Evolutionary conservation across 2,113 vertebrate species (phyloP).

Genomic region (Onychostruthus taczanowskii): DNA sequence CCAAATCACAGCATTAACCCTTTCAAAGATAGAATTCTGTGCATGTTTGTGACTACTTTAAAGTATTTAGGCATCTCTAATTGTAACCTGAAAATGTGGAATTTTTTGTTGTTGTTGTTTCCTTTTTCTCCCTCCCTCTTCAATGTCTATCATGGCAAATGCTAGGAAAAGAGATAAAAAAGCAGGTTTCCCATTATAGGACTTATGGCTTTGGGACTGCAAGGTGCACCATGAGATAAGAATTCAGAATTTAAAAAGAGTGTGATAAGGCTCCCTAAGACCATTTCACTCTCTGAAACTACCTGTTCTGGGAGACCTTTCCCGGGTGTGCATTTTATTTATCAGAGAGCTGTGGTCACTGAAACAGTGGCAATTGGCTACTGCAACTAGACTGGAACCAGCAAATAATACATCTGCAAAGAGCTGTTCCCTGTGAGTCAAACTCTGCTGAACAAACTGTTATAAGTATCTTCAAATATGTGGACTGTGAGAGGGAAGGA

Average conservation of each 20-base stretch:
- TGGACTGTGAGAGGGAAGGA: background rate
- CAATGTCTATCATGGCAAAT: slow-evolving; percentile 7
- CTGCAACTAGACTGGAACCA: slow-evolving; percentile 25
- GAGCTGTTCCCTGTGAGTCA: slow-evolving; percentile 1
- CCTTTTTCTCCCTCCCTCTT: background rate
- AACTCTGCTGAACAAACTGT: background rate
- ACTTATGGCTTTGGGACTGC: slow-evolving; percentile 54
- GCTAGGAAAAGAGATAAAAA: slow-evolving; percentile 26
- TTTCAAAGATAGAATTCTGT: background rate
- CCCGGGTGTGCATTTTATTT: slow-evolving; percentile 9
- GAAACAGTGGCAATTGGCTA: slow-evolving; percentile 30
- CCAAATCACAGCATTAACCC: background rate
- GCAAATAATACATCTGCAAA: background rate
- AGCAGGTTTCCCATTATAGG: slow-evolving; percentile 50
- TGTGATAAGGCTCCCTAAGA: slow-evolving; percentile 55
- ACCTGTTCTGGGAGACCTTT: slow-evolving; percentile 42
- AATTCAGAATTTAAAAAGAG: slow-evolving; percentile 64
- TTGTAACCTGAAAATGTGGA: background rate
- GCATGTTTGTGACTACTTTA: background rate
- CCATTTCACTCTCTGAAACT: slow-evolving; percentile 52
- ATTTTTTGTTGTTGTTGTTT: background rate
- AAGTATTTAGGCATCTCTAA: background rate
- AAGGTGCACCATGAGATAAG: slow-evolving; percentile 72
- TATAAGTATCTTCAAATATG: background rate
- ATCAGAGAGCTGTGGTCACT: slow-evolving; percentile 37